A percentile compares a stretch with the other conserved stretches of the same genome.
phyloP scores from a whole-genome alignment of 1,140 invertebrate species.

The Drosophila novamexicana region DNA sequence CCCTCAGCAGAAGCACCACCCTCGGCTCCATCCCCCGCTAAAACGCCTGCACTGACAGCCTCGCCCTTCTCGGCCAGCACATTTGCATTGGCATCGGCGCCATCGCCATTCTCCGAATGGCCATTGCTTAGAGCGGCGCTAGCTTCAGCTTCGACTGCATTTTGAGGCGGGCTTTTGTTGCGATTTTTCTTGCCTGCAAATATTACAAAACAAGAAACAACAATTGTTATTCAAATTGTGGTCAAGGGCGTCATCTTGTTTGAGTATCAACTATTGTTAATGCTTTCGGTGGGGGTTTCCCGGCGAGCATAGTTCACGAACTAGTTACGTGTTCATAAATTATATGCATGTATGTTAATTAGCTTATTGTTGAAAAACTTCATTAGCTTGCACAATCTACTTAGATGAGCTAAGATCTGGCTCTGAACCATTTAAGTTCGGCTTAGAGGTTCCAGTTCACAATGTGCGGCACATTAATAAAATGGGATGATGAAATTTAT shows the following conservation, averaged over 20 bases:
- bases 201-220: not conserved
- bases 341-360: not conserved
- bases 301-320: not conserved
- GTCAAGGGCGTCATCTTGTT: constrained; percentile 1
- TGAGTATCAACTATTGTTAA: not conserved
- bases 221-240: constrained; percentile 21
- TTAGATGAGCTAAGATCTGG: not conserved
- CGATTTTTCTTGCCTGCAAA: constrained; percentile 69
- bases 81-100: constrained; percentile 6
- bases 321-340: not conserved
- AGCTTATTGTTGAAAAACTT: not conserved
- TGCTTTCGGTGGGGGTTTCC: not conserved
- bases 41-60: no score
- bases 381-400: not conserved
- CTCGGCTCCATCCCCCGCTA: not conserved
- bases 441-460: not conserved
- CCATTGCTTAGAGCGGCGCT: constrained; percentile 58
- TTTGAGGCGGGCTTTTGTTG: constrained; percentile 65
- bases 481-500: not conserved
- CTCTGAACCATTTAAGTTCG: not conserved
- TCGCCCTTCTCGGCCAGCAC: not conserved
- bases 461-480: not conserved
- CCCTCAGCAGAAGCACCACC: not conserved
- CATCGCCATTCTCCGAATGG: constrained; percentile 50
- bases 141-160: constrained; percentile 24